Base-by-base conservation (phyloP, 2,888 invertebrate species). In the Drosophila formosana region DNA sequence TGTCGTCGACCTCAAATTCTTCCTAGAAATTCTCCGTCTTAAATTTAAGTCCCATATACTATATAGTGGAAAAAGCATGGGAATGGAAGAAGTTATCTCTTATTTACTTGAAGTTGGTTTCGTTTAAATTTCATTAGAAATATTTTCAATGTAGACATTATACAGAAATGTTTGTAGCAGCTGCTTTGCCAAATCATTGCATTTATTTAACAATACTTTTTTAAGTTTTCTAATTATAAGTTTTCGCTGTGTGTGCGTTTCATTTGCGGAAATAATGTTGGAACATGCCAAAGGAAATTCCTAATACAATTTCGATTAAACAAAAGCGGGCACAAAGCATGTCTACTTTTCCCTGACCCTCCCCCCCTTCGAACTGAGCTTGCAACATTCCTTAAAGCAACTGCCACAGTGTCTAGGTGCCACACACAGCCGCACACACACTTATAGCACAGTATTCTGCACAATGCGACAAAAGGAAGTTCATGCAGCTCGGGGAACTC, bases 401-500 rank as follows among this genome's bases (percentile, higher is more conserved):
- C 69, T 73, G 78, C 62, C 65, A 75, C 60, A 67, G 50, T 45
- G 72, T 55, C 74, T 74, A 71, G 66, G 62, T 75, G 75, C 63
- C 72, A 72, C 68, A 64, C 64, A 64, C 75, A 74, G 32, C 53
- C 69, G 62, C 13, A 51, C 57, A 76, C 23, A 66, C 49, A 64
- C 41, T 28, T 50, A 52, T 8, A 53, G 1, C 6, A 47, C 5
- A 30, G 26, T 47, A 26, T 47, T 18, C 18, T 26, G 39, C 32
- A 70, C 58, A 82, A 62, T 85, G 73, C 82, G 69, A 80, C 75
- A 82, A 78, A 78, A 82, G 75, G 75, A 82, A 80, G 75, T 73
- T 77, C 76, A 74, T 76, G 78, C 53, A 61, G 76, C 73, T 72
- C 51, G 50, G 47, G 37, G 72, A 46, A 46, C 60, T 62, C 41